Percentiles rank a stretch among this genome's conserved stretches.
phyloP scores from a whole-genome alignment of 1,140 invertebrate genomes.

The Procambarus virginalis region DNA sequence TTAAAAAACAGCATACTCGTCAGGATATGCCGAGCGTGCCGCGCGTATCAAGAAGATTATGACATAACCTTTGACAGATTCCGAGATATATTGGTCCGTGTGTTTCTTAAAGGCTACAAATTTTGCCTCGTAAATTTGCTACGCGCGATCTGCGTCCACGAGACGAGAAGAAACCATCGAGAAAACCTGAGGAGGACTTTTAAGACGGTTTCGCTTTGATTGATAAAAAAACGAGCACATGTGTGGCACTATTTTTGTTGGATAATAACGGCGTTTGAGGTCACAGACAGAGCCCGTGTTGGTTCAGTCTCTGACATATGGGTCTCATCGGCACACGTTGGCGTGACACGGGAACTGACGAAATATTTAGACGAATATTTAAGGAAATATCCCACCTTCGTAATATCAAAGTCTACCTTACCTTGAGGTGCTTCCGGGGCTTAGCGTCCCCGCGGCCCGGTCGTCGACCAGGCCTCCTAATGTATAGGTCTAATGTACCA shows the following conservation, averaged over 20 bases:
- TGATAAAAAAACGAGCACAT: background rate
- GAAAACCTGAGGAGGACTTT: background rate
- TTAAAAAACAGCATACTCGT: background rate
- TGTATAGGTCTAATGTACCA: too few relatives aligned
- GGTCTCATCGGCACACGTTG: background rate
- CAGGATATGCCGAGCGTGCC: background rate
- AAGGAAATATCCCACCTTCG: too few relatives aligned
- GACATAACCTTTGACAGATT: constrained; percentile 13
- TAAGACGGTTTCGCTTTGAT: constrained; percentile 9
- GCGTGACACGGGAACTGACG: too few relatives aligned
- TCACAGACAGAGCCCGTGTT: background rate
- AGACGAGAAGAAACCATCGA: background rate
- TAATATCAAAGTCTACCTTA: too few relatives aligned
- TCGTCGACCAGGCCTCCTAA: too few relatives aligned
- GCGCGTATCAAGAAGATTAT: background rate
- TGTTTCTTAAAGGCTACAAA: constrained; percentile 4
- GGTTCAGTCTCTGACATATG: background rate
- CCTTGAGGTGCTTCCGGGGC: too few relatives aligned
- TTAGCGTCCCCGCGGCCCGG: too few relatives aligned
- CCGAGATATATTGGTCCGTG: background rate
- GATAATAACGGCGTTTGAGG: constrained; percentile 6
- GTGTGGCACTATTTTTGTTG: background rate
- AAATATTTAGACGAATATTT: too few relatives aligned
- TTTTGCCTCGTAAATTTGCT: background rate
- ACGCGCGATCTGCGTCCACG: constrained; percentile 2